Base-by-base conservation (phyloP, 2,113 vertebrate genomes). In the Melanocharis versteri region DNA sequence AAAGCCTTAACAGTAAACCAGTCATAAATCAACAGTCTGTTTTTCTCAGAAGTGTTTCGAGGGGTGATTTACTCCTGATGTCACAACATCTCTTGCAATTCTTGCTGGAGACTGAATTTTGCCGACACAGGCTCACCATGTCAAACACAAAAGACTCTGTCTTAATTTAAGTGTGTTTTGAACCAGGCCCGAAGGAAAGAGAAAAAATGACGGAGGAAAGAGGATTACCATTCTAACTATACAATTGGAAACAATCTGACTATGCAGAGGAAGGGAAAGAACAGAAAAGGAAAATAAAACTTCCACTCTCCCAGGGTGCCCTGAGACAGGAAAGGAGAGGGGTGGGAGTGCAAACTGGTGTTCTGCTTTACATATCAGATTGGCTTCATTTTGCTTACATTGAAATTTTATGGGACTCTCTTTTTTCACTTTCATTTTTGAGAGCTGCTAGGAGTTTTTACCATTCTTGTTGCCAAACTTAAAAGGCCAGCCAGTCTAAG, bases 11-110 rank as follows among this genome's bases (percentile, higher is more conserved):
- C 3, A 30, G 39, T 45, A 79, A 79, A 57, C 15, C 9, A 65
- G 42, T 28, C n/a, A 47, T 42, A 65, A 76, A 42, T 24, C 0
- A 0, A 3, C 2, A 2, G 28, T 26, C 44, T 69, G 16, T 6
- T 87, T 80, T 79, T 66, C 42, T 91, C 42, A 69, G 31, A 66
- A 87, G 35, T 35, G 31, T 75, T 96, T 94, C 31, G 69, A 61
- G 28, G 40, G 42, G 26, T 84, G 53, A 87, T 93, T 94, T 93
- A 57, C 54, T 83, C 14, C 42, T 62, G 60, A 79, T 91, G 47
- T 80, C 89, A 80, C 48, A 72, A 56, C n/a, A 77, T 35, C 42
- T 81, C 39, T 58, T 66, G 65, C 24, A 27, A 12, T 48, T 79
- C 56, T 66, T 76, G 17, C 21, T 50, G 30, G 47, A 86, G 76